Conservation (phyloP, 2,113 vertebrate genomes). For the Nothoprocta pentlandii region DNA sequence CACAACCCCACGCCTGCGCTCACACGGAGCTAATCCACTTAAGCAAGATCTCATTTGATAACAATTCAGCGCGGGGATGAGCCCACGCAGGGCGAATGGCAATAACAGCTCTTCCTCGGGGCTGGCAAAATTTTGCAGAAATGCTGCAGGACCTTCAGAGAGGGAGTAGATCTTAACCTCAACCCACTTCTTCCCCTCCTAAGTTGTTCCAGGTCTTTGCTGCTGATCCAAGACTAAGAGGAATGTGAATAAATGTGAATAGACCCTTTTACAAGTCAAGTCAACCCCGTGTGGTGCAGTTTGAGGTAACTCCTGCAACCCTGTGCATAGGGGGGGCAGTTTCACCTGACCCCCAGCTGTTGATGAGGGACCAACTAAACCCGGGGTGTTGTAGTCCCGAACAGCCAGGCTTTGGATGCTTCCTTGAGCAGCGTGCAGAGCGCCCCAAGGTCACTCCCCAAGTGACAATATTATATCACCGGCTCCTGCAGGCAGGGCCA, state of each 20-base stretch:
- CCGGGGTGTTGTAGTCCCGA: accelerated
- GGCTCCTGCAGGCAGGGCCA: neutral
- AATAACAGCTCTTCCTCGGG: neutral
- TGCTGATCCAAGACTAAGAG: neutral
- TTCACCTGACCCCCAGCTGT: neutral
- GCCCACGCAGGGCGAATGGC: neutral
- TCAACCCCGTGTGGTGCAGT: accelerated
- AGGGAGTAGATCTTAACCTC: neutral
- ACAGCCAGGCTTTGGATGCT: neutral
- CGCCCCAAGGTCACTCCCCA: conserved; percentile 6
- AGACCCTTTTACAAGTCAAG: neutral
- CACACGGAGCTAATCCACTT: neutral
- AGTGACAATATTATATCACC: neutral
- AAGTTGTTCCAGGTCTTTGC: neutral
- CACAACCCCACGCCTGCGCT: neutral
- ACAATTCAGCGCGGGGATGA: neutral
- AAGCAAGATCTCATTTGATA: neutral
- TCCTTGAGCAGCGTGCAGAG: neutral
- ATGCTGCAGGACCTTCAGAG: neutral
- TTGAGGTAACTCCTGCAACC: neutral
- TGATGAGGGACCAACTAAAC: neutral
- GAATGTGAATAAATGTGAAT: accelerated
- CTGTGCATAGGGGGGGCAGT: accelerated
- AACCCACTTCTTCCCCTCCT: neutral
- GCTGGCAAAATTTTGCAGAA: neutral